Base-by-base conservation (phyloP, 1,140 invertebrate genomes). In the Ceratina japonica region DNA sequence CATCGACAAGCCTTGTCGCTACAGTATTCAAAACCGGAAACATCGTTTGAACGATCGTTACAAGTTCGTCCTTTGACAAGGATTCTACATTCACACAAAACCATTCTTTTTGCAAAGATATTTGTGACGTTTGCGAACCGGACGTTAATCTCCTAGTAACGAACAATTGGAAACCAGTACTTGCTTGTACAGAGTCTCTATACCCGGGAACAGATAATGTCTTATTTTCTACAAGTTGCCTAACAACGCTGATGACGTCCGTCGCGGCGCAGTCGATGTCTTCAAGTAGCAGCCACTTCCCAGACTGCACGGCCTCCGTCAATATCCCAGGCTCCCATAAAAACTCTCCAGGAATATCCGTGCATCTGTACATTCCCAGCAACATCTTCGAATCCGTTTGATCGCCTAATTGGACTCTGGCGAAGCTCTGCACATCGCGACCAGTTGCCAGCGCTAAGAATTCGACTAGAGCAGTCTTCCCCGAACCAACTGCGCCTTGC, bases 301-400 rank as follows among this genome's bases (percentile, higher is more conserved):
- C 98, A 87, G 96, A 93, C 79, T 95, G 94, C 7, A 99, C 96
- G 75, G 98, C 98, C 94, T 97, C 91, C 8, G 97, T 97, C 31
- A 99, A 91, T 70, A 97, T 95, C 59, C 99, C 99, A 10, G 98
- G 96, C 85, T 97, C 95, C 98, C 98, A 99, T 44, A 98, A 91
- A 93, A 99, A 99, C 92, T 99, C 97, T 54, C 98, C 98, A 5
- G 98, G 98, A 52, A 98, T 94, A 89, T 99, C 98, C 0, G 98
- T 99, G 90, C 98, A 99, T 83, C 96, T 94, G 92, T 99, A 99
- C 37, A 97, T 97, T 8, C 99, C 99, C 15, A 99, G 91, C 18
- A 99, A 90, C 93, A 98, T 96, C 93, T 98, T 98, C 66, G 97
- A 97, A 91, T 99, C 99, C n/a, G 98, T 98, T 92, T 99, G 98